Conservation (phyloP, 2,113 vertebrate species). For the Apodemus speciosus region DNA sequence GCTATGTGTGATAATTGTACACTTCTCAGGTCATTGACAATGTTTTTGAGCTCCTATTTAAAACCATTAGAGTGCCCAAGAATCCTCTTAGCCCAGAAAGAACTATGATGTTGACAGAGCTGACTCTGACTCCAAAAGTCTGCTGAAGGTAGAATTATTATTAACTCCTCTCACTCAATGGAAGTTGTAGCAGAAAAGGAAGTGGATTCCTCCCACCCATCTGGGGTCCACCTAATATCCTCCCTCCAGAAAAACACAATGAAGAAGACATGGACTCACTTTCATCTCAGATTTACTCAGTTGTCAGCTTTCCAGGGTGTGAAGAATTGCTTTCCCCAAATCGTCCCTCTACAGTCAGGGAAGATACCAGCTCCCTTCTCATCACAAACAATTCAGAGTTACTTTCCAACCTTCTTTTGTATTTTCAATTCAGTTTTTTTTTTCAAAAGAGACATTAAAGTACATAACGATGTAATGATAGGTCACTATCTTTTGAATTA, state of each 20-base stretch:
- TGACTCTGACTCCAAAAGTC: neutral
- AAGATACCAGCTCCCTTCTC: neutral
- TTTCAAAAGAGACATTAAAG: neutral
- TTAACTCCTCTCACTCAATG: neutral
- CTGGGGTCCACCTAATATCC: neutral
- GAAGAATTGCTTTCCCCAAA: neutral
- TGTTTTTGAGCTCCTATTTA: neutral
- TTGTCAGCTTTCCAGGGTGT: neutral
- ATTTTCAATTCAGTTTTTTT: neutral
- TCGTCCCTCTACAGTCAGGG: neutral
- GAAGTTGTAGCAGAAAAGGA: neutral
- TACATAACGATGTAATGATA: neutral
- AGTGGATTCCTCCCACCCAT: too few relatives aligned
- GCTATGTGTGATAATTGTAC: neutral
- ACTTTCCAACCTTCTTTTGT: slow-evolving; percentile 36
- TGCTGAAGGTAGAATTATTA: neutral
- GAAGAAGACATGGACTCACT: neutral
- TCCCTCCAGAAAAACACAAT: neutral
- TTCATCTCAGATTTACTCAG: slow-evolving; percentile 12
- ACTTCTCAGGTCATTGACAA: neutral
- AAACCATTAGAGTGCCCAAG: neutral
- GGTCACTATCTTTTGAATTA: neutral
- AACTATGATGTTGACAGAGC: neutral
- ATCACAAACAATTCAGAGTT: slow-evolving; percentile 2
- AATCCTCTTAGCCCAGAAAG: slow-evolving; percentile 30